phyloP scores from a whole-genome alignment of 2,113 vertebrate genomes.

The Hemicordylus capensis region DNA sequence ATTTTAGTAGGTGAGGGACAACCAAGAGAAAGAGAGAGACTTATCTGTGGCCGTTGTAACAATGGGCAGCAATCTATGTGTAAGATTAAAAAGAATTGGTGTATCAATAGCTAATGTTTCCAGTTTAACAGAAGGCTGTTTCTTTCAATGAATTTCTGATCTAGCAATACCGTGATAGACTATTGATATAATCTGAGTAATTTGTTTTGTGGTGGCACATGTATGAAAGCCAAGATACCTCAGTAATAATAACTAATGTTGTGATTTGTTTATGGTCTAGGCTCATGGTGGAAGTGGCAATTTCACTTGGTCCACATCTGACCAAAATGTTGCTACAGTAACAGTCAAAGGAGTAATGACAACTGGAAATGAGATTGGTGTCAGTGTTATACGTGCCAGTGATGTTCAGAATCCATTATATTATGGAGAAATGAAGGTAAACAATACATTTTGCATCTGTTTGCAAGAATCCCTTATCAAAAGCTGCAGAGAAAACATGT shows the following conservation, averaged over 20 bases:
- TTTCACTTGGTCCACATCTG: constrained; percentile 93
- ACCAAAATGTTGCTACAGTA: constrained; percentile 85
- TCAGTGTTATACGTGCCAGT: constrained; percentile 85
- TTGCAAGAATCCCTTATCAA: not conserved
- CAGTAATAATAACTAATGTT: not conserved
- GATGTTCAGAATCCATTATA: constrained; percentile 90
- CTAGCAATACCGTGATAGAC: not conserved
- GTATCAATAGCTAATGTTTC: not conserved
- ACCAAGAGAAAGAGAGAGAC: not conserved
- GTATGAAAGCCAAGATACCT: accelerated
- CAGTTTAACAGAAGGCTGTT: not conserved
- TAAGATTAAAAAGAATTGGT: not conserved
- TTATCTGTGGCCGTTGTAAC: not conserved
- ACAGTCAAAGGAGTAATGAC: constrained; percentile 92
- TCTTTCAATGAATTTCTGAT: not conserved
- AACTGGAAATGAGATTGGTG: constrained; percentile 86
- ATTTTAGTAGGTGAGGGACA: not conserved
- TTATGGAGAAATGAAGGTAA: constrained; percentile 92
- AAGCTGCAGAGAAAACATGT: not conserved
- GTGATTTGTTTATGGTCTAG: constrained; percentile 59
- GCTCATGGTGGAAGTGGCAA: constrained; percentile 93
- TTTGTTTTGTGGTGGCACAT: not conserved
- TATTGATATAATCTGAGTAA: not conserved
- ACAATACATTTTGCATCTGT: not conserved
- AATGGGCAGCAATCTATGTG: not conserved